These are phyloP conservation scores for Corydoras sp. DNA, from an alignment of 2,113 vertebrate genomes.

Conservation along the genomic window DNA sequence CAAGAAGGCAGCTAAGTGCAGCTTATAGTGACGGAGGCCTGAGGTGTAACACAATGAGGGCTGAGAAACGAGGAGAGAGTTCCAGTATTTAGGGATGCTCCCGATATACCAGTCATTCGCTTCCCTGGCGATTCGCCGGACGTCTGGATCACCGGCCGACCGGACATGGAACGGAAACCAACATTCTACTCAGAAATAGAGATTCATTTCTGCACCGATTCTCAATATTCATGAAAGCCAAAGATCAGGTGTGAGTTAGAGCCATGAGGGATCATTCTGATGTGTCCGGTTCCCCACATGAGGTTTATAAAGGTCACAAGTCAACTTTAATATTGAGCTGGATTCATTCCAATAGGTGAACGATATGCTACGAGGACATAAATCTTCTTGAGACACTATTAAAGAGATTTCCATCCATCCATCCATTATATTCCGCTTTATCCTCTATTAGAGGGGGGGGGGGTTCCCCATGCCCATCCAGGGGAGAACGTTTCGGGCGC, in stretches of 20 bases:
- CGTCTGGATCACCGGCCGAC: neutral
- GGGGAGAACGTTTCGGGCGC: too few relatives aligned
- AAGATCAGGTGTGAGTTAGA: constrained; percentile 1
- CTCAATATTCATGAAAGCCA: constrained; percentile 11
- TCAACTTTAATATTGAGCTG: neutral
- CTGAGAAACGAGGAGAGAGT: constrained; percentile 1
- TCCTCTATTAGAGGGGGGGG: too few relatives aligned
- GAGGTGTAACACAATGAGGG: constrained; percentile 26
- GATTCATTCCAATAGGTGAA: neutral
- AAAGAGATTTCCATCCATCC: neutral
- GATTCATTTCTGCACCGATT: neutral
- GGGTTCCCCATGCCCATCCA: too few relatives aligned
- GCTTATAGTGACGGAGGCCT: constrained; percentile 57
- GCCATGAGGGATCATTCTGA: neutral
- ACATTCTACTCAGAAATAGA: constrained; percentile 13
- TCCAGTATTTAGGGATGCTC: neutral
- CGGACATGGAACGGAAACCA: neutral
- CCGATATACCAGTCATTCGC: constrained; percentile 1
- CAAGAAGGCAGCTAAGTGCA: constrained; percentile 47
- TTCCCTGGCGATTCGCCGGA: neutral
- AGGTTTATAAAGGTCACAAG: constrained; percentile 1
- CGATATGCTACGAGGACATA: neutral
- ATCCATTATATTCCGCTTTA: too few relatives aligned
- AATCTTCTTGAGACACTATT: constrained; percentile 32
- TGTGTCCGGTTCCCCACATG: neutral